Evolutionary conservation across 2,888 invertebrate species (phyloP), one percentile per base, ranked within the genome.

Genomic region (Cremastobaeus sp.): DNA sequence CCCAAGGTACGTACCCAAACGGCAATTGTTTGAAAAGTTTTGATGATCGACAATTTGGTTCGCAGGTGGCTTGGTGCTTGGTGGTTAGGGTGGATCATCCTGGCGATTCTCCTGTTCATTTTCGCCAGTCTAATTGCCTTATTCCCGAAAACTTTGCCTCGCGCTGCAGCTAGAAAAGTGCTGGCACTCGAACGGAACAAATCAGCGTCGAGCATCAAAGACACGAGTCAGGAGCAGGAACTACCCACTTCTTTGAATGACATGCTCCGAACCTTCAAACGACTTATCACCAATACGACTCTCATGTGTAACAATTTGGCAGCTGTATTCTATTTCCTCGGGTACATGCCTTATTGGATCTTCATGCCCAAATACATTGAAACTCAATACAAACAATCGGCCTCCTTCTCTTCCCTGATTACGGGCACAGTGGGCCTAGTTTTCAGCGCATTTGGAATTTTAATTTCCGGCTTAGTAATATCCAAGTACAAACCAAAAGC

Each of bases 321-420:
- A 0, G 91, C 92, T 12, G 91, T 94, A 8, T 93, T 93, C 81
- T 94, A 93, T 80, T 90, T 93, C 66, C 89, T 92, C 81, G 92
- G 92, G 0, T 92, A 92, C 82, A 91, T 92, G 88, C 94, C 94
- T 0, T 93, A 93, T 81, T 93, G 93, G 91, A 93, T 94, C 43
- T 95, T 94, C 82, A 90, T 94, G 85, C 94, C 95, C 0, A 95
- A 95, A 84, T 94, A 94, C 82, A 93, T 95, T 73, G 95, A 95
- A 87, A 93, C 93, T 0, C 94, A 94, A 86, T 95, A 94, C 86
- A 90, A 92, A 60, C 92, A 93, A 78, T 92, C 94, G 3, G 93
- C 95, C 0, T 92, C 93, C 0, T 90, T 91, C 5, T 93, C 95
- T 0, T 94, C 93, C 77, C 89, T 94, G 74, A 91, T 93, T 39